Conservation (phyloP, 2,797 vertebrate species). For the Coilia nasus region DNA sequence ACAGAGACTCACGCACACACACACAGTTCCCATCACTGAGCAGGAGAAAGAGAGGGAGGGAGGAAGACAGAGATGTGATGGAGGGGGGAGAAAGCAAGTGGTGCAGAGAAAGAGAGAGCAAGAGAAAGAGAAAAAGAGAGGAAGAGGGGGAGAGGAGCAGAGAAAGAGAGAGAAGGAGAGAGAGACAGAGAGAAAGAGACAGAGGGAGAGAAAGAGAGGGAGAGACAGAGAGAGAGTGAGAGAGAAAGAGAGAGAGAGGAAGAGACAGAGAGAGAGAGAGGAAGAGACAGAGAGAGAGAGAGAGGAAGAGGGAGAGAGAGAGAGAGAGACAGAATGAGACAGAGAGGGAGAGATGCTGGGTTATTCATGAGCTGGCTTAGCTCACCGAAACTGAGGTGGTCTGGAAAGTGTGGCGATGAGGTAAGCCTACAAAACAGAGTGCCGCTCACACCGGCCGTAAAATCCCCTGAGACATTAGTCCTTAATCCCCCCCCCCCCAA, state of each 20-base stretch:
- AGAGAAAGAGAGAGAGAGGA: background rate
- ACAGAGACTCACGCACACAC: background rate
- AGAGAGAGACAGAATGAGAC: background rate
- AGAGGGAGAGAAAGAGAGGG: no score
- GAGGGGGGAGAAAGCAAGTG: no score
- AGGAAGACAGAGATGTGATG: background rate
- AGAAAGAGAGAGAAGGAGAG: background rate
- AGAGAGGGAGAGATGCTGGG: background rate
- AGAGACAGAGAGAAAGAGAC: background rate
- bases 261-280: background rate
- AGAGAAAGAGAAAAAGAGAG: background rate
- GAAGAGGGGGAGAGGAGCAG: background rate
- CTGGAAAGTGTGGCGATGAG: background rate
- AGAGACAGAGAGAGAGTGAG: no score
- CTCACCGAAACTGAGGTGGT: conserved; percentile 19
- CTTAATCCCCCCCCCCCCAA: no score
- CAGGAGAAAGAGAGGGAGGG: background rate
- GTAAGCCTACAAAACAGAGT: background rate
- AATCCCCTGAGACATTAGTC: background rate
- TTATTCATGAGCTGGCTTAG: conserved; percentile 14
- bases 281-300: background rate
- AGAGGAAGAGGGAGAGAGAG: background rate
- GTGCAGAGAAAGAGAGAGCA: no score
- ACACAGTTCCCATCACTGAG: background rate
- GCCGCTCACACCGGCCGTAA: background rate